These are phyloP conservation scores for Steinernema feltiae DNA, from an alignment of 1,140 invertebrate species.

Conservation along the genomic window DNA sequence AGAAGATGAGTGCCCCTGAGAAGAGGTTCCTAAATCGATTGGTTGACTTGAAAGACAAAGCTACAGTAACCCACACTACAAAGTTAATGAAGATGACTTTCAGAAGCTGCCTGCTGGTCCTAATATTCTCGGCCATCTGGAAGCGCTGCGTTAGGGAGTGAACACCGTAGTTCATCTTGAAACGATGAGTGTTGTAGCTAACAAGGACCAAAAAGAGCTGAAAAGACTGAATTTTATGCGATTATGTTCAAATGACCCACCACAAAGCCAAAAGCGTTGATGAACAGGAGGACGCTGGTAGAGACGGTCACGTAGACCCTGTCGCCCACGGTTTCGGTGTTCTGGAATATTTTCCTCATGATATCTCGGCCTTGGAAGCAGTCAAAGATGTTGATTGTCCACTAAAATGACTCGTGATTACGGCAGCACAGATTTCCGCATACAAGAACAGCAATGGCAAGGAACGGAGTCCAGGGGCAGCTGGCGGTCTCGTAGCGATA, in stretches of 20 bases:
- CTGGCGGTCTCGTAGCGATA: not conserved
- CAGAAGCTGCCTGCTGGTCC: not conserved
- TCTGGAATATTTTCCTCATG: not conserved
- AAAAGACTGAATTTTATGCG: not conserved
- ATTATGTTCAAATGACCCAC: not conserved
- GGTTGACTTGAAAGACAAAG: not conserved
- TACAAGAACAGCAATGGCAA: not conserved
- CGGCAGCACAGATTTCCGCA: not conserved
- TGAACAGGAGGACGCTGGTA: not conserved
- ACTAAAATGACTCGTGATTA: not conserved
- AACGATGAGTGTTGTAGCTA: not conserved
- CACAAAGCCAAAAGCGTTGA: not conserved
- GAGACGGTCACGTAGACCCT: not conserved
- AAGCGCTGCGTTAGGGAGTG: not conserved
- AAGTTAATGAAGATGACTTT: not conserved
- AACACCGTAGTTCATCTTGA: not conserved
- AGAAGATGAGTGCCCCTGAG: not conserved
- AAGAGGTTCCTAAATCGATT: not conserved
- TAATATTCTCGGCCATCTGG: not conserved
- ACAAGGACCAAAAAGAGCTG: not conserved
- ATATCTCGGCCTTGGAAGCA: not conserved
- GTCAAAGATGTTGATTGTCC: not conserved
- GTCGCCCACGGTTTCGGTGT: not conserved
- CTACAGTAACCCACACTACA: not conserved
- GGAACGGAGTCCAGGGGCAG: not conserved